Conservation (phyloP, 2,888 invertebrate species). For the Cantharis rufa region DNA sequence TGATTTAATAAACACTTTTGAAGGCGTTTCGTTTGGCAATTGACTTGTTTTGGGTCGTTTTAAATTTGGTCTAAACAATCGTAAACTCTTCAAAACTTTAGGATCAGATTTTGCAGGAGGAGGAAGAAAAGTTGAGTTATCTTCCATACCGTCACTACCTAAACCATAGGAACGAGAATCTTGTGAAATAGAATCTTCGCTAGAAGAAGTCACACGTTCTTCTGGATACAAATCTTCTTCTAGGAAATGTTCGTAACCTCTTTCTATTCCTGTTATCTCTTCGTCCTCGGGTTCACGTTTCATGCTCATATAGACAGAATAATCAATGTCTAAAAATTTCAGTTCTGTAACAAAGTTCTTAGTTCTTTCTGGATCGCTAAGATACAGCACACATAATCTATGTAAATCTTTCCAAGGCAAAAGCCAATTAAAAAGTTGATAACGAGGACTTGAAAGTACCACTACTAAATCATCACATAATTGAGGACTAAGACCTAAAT, state of each 20-base stretch:
- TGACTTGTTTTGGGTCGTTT: conserved; percentile 41
- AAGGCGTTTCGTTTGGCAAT: conserved; percentile 5
- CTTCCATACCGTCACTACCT: conserved; percentile 55
- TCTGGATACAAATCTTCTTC: conserved; percentile 40
- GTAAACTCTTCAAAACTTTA: conserved; percentile 58
- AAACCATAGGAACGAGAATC: conserved; percentile 56
- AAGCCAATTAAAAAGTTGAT: conserved; percentile 74
- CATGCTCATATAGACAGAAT: conserved; percentile 60
- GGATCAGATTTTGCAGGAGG: conserved; percentile 55
- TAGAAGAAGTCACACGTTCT: conserved; percentile 44
- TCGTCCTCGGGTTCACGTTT: conserved; percentile 62
- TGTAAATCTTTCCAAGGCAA: conserved; percentile 64
- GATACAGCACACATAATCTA: conserved; percentile 61
- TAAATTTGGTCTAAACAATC: conserved; percentile 58
- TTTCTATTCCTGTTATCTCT: conserved; percentile 45
- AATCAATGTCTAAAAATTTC: conserved; percentile 76
- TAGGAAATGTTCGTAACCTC: conserved; percentile 46
- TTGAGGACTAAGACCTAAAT: conserved; percentile 67
- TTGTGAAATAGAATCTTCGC: conserved; percentile 58
- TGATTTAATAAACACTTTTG: conserved; percentile 18
- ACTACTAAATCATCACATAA: conserved; percentile 73
- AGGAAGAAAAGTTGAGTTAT: conserved; percentile 34
- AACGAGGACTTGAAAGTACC: conserved; percentile 70
- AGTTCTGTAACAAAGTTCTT: conserved; percentile 71
- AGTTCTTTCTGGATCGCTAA: conserved; percentile 63